phyloP scores from a whole-genome alignment of 2,888 invertebrate species.

The Apodemia zela region DNA sequence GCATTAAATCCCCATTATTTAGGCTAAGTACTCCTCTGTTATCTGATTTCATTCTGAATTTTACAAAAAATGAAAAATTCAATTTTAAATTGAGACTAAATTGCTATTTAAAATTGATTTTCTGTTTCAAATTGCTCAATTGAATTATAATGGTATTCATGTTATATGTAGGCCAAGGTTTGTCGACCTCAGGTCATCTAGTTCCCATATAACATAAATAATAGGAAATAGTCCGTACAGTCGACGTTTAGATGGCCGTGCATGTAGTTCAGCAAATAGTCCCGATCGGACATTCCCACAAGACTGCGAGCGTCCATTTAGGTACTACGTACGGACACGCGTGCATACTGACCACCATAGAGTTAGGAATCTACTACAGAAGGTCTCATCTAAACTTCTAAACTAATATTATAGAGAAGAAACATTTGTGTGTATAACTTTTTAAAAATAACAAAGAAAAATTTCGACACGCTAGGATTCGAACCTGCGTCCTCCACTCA shows the following conservation, averaged over 20 bases:
- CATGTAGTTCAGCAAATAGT: conserved; percentile 39
- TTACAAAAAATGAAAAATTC: no score
- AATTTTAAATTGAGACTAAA: no score
- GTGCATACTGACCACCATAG: conserved; percentile 50
- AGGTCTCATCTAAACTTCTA: no score
- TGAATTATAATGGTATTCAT: neutral
- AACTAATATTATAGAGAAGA: no score
- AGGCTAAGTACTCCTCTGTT: no score
- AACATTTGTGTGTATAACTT: no score
- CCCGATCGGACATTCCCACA: conserved; percentile 58
- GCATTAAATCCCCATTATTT: no score
- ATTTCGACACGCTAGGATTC: no score
- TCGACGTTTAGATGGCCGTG: conserved; percentile 18
- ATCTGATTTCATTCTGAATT: no score
- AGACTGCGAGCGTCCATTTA: conserved; percentile 46
- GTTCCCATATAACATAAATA: conserved; percentile 30
- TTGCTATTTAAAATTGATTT: no score
- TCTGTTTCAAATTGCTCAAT: neutral
- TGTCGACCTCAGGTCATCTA: conserved; percentile 15
- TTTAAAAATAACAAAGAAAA: no score
- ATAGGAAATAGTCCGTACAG: conserved; percentile 26
- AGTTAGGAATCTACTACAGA: conserved; percentile 30
- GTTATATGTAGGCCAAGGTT: conserved; percentile 9
- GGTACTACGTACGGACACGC: conserved; percentile 66
- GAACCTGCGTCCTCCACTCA: no score